Conservation (phyloP, 2,797 vertebrate genomes). For the Halcyon badia region DNA sequence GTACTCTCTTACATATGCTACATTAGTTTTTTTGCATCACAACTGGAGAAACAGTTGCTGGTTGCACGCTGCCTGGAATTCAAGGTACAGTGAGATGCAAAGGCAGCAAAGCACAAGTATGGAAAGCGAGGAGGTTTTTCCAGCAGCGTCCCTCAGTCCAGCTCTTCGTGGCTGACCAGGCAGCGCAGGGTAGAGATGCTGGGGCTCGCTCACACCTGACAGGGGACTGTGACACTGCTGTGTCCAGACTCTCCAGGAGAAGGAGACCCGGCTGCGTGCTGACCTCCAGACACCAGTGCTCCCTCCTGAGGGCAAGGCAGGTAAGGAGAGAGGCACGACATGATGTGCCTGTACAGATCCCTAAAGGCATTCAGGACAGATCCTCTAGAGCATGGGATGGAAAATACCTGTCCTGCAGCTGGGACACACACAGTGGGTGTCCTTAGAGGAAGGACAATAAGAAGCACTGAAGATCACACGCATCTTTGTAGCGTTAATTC, state of each 20-base stretch:
- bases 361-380: background rate
- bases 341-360: background rate
- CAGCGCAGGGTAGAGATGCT: background rate
- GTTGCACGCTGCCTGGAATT: background rate
- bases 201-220: background rate
- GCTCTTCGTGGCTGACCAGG: background rate
- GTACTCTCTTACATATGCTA: background rate
- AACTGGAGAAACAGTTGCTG: background rate
- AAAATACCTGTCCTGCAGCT: background rate
- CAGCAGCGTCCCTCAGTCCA: background rate
- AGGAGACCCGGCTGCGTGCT: background rate
- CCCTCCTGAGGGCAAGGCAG: background rate
- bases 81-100: background rate
- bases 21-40: background rate
- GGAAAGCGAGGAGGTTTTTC: background rate
- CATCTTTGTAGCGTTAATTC: background rate
- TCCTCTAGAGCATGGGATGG: background rate
- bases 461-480: background rate
- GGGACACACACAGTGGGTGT: background rate
- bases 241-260: background rate
- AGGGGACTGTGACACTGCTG: background rate
- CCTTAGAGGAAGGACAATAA: background rate
- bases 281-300: background rate
- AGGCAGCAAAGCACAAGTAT: background rate
- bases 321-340: background rate